A percentile compares a stretch with the other conserved stretches of the same genome.
phyloP scores from a whole-genome alignment of 1,140 invertebrate species.

The Trachymyrmex septentrionalis region DNA sequence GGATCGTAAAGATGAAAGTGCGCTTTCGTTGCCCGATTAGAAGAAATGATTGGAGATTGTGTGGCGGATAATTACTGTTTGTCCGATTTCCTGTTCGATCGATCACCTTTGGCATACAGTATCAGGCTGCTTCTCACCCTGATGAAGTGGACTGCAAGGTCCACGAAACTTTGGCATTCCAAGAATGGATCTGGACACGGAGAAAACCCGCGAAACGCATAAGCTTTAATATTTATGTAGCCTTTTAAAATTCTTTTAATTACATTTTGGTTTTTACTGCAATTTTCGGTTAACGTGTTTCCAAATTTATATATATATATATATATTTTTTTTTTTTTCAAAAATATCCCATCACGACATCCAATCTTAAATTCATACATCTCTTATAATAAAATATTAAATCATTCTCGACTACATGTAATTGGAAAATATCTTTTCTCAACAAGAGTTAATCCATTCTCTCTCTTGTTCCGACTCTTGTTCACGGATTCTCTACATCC shows the following conservation, averaged over 20 bases:
- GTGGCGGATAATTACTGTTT: constrained; percentile 74
- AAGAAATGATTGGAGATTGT: constrained; percentile 48
- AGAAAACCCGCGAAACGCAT: too few relatives aligned
- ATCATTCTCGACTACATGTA: not conserved
- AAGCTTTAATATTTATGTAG: not conserved
- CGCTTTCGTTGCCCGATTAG: constrained; percentile 75
- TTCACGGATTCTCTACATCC: constrained; percentile 11
- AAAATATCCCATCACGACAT: not conserved
- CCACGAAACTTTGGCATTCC: too few relatives aligned
- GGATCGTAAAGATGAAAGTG: constrained; percentile 66
- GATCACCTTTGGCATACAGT: constrained; percentile 71
- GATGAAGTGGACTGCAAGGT: too few relatives aligned
- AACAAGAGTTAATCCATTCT: not conserved
- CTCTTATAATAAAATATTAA: not conserved
- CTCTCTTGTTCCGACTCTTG: not conserved
- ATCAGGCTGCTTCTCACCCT: too few relatives aligned
- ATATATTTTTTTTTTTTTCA: too few relatives aligned
- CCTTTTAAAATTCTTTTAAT: not conserved
- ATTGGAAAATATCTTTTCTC: not conserved
- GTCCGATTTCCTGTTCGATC: constrained; percentile 80
- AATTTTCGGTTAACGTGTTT: not conserved
- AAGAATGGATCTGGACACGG: too few relatives aligned
- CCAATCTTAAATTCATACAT: not conserved
- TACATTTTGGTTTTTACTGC: too few relatives aligned
- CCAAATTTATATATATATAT: not conserved